Evolutionary conservation across 2,113 vertebrate genomes (phyloP), one percentile per base, ranked within the genome.

Genomic region (Nerophis lumbriciformis): DNA sequence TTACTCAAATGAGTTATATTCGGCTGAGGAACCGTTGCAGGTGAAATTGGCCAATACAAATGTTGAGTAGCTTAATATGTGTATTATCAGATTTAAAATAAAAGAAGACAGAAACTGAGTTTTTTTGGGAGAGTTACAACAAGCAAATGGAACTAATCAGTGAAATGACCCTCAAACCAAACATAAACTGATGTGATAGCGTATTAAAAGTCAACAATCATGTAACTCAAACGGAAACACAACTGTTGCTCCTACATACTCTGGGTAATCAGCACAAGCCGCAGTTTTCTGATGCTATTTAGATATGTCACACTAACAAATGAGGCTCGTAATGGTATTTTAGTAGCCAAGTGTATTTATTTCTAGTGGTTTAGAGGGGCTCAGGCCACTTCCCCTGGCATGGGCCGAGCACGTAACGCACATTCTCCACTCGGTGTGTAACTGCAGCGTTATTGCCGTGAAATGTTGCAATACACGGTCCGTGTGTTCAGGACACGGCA

Each of bases 231-330:
- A 19, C 19, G n/a, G 16, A n/a, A 10, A 7, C 38, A 44, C 42
- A 57, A 57, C 11, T 6, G 15, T 39, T 45, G 42, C 11, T 5
- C 64, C 48, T 68, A 65, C 68, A 74, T 65, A 73, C 55, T 61
- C 54, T 53, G 70, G 72, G 77, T 79, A 81, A 83, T 84, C 71
- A 68, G 66, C 82, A 61, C 51, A 75, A 75, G 71, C 74, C 79
- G 75, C 58, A 75, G 85, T 82, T 88, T 89, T 90, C 81, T 87
- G 84, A 90, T 90, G 81, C 73, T 76, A 88, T 90, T 89, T 86
- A 85, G 87, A 88, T 88, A 87, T 66, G 71, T 72, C 77, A 85
- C 61, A 74, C 68, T 80, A 83, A 82, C 82, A 86, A 83, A 82
- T 83, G 80, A 78, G 73, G 58, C 70, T 76, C 71, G 66, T 76